Percentiles rank a stretch among this genome's conserved stretches.
These are phyloP conservation scores for Sialis lutaria DNA, from an alignment of 2,888 invertebrate species.

Conservation along the genomic window DNA sequence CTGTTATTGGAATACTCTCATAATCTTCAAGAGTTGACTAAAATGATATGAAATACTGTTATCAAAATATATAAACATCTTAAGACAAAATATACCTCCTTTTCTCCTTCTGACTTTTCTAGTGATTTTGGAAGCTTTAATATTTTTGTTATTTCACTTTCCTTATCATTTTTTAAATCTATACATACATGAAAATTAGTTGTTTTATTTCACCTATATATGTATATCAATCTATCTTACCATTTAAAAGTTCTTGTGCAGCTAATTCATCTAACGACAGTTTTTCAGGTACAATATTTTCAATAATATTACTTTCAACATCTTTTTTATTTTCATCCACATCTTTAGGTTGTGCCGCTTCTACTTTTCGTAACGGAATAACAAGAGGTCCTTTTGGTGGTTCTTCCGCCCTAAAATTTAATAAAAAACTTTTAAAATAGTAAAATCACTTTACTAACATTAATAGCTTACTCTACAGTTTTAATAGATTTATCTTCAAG, in stretches of 20 bases:
- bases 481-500: no score
- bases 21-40: constrained; percentile 45
- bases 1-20: constrained; percentile 48
- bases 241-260: constrained; percentile 50
- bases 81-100: background rate
- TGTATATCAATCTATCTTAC: constrained; percentile 14
- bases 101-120: background rate
- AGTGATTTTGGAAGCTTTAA: background rate
- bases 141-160: background rate
- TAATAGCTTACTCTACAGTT: no score
- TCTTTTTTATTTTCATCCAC: no score
- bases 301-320: no score
- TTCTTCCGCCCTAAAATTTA: no score
- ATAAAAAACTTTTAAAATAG: no score
- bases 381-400: no score
- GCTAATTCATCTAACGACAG: constrained; percentile 48
- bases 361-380: no score
- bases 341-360: no score
- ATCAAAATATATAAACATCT: constrained; percentile 1
- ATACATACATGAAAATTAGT: background rate
- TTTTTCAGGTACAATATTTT: no score
- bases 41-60: background rate
- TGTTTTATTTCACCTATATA: background rate
- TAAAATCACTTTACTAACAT: no score
- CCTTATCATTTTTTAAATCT: background rate